Base-by-base conservation (phyloP, 1,140 invertebrate genomes). In the Drosophila nebulosa region DNA sequence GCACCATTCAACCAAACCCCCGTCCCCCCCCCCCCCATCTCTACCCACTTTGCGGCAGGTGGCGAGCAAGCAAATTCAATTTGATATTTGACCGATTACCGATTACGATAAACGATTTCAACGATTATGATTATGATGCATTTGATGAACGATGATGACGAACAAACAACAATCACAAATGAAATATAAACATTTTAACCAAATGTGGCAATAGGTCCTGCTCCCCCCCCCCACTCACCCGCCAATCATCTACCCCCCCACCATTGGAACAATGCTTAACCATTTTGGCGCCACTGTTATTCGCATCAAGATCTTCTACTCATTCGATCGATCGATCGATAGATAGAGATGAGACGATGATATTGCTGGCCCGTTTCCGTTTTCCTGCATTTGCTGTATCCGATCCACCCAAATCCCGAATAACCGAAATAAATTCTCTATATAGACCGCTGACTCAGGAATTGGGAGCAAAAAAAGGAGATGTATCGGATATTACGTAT, bases 381-480 rank as follows among this genome's bases (percentile, higher is more conserved):
- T n/a, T n/a, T n/a, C n/a, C n/a, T n/a, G n/a, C n/a, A n/a, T n/a
- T n/a, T n/a, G n/a, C n/a, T n/a, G n/a, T n/a, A n/a, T n/a, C n/a
- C n/a, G n/a, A n/a, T n/a, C n/a, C n/a, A n/a, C n/a, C n/a, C n/a
- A n/a, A n/a, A n/a, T n/a, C n/a, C 10, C 30, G 10, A 32, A 12
- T 12, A 32, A n/a, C 30, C 30, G 30, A 32, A 22, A 21, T 18
- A n/a, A 12, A 26, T 21, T 12, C 7, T 7, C 21, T 14, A 26
- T 26, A 55, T 35, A 14, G 55, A 14, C 55, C 26, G 18, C 56
- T 39, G 6, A 42, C 26, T 36, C 4, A 14, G n/a, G n/a, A n/a
- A n/a, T 46, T 32, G 63, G 27, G 55, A 60, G 64, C 27, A 16
- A 10, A 32, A 32, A 32, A 32, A 16, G 12, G 62, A 32, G 32